Percentiles rank a stretch among this genome's conserved stretches.
Conservation (phyloP, 2,888 invertebrate genomes). For the Subacronicta megacephala region DNA sequence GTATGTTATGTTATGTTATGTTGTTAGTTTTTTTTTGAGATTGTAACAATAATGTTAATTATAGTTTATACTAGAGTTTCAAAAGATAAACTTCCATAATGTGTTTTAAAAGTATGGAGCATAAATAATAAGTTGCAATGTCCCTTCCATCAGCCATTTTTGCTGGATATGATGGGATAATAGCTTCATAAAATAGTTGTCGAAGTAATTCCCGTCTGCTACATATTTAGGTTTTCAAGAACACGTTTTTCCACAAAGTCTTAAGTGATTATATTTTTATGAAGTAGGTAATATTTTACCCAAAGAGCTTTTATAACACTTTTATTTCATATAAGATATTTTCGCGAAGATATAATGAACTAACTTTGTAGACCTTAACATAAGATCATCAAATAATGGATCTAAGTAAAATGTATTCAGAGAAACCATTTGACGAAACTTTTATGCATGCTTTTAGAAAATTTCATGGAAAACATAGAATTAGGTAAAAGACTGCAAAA, state of each 20-base stretch:
- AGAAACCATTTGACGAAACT: background rate
- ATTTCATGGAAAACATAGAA: background rate
- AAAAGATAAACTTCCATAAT: background rate
- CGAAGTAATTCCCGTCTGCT: slow-evolving; percentile 3
- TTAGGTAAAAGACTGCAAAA: background rate
- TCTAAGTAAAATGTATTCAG: background rate
- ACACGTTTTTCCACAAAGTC: slow-evolving; percentile 15
- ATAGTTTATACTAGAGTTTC: no score
- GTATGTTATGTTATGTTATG: no score
- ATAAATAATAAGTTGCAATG: slow-evolving; percentile 4
- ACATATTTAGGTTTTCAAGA: slow-evolving; percentile 12
- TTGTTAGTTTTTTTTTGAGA: no score
- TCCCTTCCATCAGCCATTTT: slow-evolving; percentile 24
- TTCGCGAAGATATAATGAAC: background rate
- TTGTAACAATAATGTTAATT: no score
- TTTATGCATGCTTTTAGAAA: background rate
- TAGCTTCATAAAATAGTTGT: slow-evolving; percentile 12
- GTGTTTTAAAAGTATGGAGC: background rate
- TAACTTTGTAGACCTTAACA: background rate
- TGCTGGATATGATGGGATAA: slow-evolving; percentile 12
- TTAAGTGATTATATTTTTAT: slow-evolving; percentile 7
- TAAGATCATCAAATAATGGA: no score
- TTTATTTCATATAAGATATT: background rate
- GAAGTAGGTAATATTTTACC: slow-evolving; percentile 4
- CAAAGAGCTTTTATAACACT: slow-evolving; percentile 1